Percentiles rank a stretch among this genome's conserved stretches.
Conservation (phyloP, 2,113 vertebrate species). For the Kryptolebias marmoratus region DNA sequence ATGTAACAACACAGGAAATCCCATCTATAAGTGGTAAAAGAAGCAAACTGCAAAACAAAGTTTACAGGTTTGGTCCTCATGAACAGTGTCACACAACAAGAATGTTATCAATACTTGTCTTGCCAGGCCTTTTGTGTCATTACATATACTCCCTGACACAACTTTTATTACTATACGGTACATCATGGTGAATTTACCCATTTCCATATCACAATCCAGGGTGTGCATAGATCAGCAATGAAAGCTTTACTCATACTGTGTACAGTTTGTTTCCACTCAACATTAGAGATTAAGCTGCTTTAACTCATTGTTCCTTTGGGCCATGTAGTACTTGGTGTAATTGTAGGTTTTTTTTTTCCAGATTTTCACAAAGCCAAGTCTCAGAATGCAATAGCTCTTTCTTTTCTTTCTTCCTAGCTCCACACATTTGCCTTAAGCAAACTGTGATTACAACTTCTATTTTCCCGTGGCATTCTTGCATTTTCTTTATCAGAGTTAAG, state of each 20-base stretch:
- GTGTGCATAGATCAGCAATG: slow-evolving; percentile 27
- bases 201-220: slow-evolving; percentile 39
- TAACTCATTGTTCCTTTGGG: slow-evolving; percentile 61
- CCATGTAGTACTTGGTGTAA: slow-evolving; percentile 50
- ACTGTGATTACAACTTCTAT: slow-evolving; percentile 66
- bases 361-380: slow-evolving; percentile 50
- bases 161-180: slow-evolving; percentile 3
- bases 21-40: no score
- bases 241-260: slow-evolving; percentile 30
- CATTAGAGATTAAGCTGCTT: slow-evolving; percentile 58
- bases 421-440: slow-evolving; percentile 70
- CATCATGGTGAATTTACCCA: slow-evolving; percentile 25
- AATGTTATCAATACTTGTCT: no score
- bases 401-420: slow-evolving; percentile 37
- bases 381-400: slow-evolving; percentile 28
- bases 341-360: slow-evolving; percentile 64
- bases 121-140: no score
- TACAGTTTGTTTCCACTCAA: slow-evolving; percentile 49
- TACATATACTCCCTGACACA: no score
- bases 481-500: slow-evolving; percentile 64
- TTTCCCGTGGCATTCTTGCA: slow-evolving; percentile 49
- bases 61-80: no score
- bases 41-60: no score
- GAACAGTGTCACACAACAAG: no score
- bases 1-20: no score